Evolutionary conservation across 2,797 vertebrate genomes (phyloP).

Genomic region (Falco cherrug): DNA sequence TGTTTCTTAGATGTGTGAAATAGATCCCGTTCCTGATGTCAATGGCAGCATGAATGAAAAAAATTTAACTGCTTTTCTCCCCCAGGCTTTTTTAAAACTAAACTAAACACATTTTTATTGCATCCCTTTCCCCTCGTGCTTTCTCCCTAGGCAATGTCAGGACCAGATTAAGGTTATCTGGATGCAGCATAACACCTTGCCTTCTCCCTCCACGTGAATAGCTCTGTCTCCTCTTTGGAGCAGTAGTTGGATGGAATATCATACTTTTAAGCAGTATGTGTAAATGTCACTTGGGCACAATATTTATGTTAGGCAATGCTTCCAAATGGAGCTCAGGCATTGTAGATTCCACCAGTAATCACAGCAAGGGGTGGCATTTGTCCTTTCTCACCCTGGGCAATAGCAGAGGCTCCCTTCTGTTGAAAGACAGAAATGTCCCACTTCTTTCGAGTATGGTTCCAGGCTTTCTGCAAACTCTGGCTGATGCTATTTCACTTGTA

Average conservation of each 20-base stretch:
- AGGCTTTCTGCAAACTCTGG: background rate
- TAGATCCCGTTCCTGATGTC: background rate
- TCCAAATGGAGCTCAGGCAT: background rate
- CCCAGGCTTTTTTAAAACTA: background rate
- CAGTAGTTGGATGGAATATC: background rate
- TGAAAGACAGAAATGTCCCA: background rate
- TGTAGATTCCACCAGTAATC: background rate
- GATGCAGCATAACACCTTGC: background rate
- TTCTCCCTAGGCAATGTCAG: background rate
- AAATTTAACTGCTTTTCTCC: conserved; percentile 32
- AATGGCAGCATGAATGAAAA: background rate
- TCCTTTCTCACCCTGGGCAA: background rate
- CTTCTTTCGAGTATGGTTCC: background rate
- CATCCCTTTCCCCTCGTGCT: background rate
- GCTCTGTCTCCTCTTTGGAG: background rate
- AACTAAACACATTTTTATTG: background rate
- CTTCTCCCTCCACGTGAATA: background rate
- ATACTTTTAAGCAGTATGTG: background rate
- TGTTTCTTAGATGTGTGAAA: background rate
- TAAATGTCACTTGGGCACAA: background rate
- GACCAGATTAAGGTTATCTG: background rate
- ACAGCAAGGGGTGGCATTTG: background rate
- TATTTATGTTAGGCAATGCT: background rate
- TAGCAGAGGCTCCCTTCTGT: background rate
- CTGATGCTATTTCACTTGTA: background rate